phyloP scores from a whole-genome alignment of 2,113 vertebrate genomes.

The Corvus cornix region DNA sequence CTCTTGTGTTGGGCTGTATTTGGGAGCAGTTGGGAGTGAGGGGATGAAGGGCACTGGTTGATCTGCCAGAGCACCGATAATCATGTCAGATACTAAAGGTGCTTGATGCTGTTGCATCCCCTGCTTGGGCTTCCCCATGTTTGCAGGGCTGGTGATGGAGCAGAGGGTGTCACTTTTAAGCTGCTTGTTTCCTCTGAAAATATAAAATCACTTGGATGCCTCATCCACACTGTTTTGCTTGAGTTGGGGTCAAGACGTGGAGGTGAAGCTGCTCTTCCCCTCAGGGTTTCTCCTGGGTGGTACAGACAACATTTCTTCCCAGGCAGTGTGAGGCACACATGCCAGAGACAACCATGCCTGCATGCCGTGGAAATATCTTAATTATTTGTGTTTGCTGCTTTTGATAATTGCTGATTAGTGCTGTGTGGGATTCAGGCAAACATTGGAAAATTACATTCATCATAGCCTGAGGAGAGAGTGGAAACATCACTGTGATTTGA shows the following conservation, averaged over 20 bases:
- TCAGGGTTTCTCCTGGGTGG: background rate
- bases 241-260: background rate
- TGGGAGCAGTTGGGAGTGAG: background rate
- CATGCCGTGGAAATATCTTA: background rate
- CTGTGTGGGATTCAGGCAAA: conserved; percentile 26
- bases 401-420: conserved; percentile 47
- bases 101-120: background rate
- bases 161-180: background rate
- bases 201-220: background rate
- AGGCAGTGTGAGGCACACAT: background rate
- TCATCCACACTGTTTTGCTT: background rate
- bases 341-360: background rate
- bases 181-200: background rate
- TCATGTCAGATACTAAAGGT: background rate
- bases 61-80: background rate
- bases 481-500: background rate
- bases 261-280: background rate
- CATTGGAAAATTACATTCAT: background rate
- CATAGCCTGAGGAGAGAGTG: background rate
- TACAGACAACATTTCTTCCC: background rate
- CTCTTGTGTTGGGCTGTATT: background rate
- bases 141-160: background rate
- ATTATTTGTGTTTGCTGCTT: conserved; percentile 44
- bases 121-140: background rate
- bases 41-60: background rate